phyloP scores from a whole-genome alignment of 2,888 invertebrate species.

The Dyspetes luteomarginatus region DNA sequence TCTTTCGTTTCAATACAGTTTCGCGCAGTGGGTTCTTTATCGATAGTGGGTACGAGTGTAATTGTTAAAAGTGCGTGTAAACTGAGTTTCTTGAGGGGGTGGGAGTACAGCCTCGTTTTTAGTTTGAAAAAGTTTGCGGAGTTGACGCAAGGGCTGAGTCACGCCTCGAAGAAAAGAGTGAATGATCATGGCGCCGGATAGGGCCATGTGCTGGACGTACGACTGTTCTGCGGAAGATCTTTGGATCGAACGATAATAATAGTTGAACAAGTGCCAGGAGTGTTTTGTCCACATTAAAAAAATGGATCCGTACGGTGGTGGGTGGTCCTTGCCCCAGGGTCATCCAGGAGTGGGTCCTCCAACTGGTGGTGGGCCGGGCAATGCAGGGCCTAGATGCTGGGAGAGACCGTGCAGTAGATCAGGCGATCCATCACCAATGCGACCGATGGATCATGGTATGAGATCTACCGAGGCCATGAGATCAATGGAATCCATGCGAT shows the following conservation, averaged over 20 bases:
- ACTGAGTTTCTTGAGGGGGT: slow-evolving; percentile 10
- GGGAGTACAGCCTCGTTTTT: not conserved
- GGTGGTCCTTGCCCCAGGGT: slow-evolving; percentile 80
- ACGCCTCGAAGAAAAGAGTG: slow-evolving; percentile 16
- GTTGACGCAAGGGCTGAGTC: not conserved
- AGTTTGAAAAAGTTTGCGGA: slow-evolving; percentile 13
- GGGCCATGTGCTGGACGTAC: slow-evolving; percentile 74
- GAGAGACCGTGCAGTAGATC: slow-evolving; percentile 80
- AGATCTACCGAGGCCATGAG: slow-evolving; percentile 80
- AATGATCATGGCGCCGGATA: slow-evolving; percentile 76
- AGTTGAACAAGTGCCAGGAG: slow-evolving; percentile 6
- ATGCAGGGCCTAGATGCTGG: slow-evolving; percentile 77
- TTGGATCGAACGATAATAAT: slow-evolving; percentile 51
- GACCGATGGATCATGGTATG: slow-evolving; percentile 80
- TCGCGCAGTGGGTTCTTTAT: slow-evolving; percentile 36
- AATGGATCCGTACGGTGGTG: slow-evolving; percentile 85
- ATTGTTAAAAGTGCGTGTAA: slow-evolving; percentile 46
- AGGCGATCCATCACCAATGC: slow-evolving; percentile 81
- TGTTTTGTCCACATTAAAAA: slow-evolving; percentile 1
- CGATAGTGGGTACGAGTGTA: slow-evolving; percentile 33
- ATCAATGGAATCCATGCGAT: slow-evolving; percentile 82
- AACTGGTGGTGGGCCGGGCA: slow-evolving; percentile 48
- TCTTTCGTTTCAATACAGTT: too few species aligned
- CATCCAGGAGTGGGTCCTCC: slow-evolving; percentile 70
- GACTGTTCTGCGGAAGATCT: slow-evolving; percentile 36